phyloP scores from a whole-genome alignment of 2,113 vertebrate genomes.

The Chloropsis hardwickii region DNA sequence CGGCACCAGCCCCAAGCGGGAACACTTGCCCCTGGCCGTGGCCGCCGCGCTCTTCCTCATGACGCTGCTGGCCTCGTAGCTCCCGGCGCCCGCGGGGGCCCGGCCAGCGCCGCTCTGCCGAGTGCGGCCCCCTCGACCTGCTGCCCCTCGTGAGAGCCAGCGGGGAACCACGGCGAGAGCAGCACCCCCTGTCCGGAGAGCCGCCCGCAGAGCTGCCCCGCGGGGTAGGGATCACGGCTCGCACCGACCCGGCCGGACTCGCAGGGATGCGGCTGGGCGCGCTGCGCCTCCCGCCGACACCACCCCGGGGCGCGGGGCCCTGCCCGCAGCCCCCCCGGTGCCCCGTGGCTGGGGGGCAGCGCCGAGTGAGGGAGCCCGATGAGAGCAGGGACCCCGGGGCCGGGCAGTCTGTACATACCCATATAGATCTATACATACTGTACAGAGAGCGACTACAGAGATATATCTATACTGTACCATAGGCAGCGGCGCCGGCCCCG shows the following conservation, averaged over 20 bases:
- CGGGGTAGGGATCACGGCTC: not conserved
- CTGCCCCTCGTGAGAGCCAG: not conserved
- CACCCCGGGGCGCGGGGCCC: not conserved
- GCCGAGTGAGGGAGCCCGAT: not conserved
- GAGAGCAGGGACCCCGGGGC: not conserved
- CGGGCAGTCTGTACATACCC: conserved; percentile 53
- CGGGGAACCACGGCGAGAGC: not conserved
- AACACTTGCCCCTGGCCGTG: conserved; percentile 89
- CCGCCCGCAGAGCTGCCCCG: not conserved
- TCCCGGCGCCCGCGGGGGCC: not conserved
- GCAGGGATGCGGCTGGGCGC: not conserved
- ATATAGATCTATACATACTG: conserved; percentile 64
- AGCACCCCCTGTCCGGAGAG: not conserved
- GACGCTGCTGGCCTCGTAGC: conserved; percentile 89
- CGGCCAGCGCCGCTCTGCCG: not conserved
- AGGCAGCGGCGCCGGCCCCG: not conserved
- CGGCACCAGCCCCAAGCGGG: conserved; percentile 90
- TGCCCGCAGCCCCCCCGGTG: not conserved
- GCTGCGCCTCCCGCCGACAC: not conserved
- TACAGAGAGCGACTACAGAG: conserved; percentile 53
- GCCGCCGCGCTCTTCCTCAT: conserved; percentile 85
- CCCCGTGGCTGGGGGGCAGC: not conserved
- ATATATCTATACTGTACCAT: conserved; percentile 53
- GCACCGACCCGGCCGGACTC: not conserved
- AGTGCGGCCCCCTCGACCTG: conserved; percentile 46